A percentile compares a stretch with the other conserved stretches of the same genome.
These are phyloP conservation scores for Myrmecobius fasciatus DNA, from an alignment of 2,113 vertebrate species.

Conservation along the genomic window DNA sequence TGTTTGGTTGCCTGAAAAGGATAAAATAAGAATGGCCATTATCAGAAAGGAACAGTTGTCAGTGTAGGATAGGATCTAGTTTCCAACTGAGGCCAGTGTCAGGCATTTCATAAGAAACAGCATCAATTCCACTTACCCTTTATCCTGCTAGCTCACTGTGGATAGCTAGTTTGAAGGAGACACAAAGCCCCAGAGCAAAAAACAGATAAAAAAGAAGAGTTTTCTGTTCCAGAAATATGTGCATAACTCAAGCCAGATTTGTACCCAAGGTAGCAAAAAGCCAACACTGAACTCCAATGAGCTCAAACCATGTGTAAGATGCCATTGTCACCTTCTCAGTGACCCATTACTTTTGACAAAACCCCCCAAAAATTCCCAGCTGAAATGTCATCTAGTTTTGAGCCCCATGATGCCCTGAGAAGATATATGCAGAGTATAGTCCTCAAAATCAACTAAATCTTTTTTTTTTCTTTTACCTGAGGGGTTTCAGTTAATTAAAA, in stretches of 20 bases:
- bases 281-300: slow-evolving; percentile 27
- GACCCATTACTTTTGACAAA: slow-evolving; percentile 28
- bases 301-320: slow-evolving; percentile 36
- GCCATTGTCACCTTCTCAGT: slow-evolving; percentile 41
- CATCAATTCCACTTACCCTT: slow-evolving; percentile 44
- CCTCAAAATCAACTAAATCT: background rate
- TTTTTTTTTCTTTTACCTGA: slow-evolving; percentile 36
- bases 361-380: slow-evolving; percentile 8
- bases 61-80: slow-evolving; percentile 38
- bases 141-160: slow-evolving; percentile 49
- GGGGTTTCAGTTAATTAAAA: slow-evolving; percentile 55
- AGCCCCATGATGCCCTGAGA: slow-evolving; percentile 9
- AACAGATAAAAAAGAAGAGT: slow-evolving; percentile 49
- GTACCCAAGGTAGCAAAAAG: slow-evolving; percentile 31
- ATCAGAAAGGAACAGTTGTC: background rate
- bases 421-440: background rate
- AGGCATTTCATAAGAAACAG: slow-evolving; percentile 36
- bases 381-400: slow-evolving; percentile 37
- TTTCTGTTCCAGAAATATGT: slow-evolving; percentile 35
- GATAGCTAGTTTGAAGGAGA: slow-evolving; percentile 51
- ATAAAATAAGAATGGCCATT: slow-evolving; percentile 22
- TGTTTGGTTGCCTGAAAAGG: slow-evolving; percentile 33
- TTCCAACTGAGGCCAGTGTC: slow-evolving; percentile 50
- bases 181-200: slow-evolving; percentile 46
- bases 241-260: slow-evolving; percentile 62